Evolutionary conservation across 2,113 vertebrate genomes (phyloP).

Genomic region (Barnardius zonarius): DNA sequence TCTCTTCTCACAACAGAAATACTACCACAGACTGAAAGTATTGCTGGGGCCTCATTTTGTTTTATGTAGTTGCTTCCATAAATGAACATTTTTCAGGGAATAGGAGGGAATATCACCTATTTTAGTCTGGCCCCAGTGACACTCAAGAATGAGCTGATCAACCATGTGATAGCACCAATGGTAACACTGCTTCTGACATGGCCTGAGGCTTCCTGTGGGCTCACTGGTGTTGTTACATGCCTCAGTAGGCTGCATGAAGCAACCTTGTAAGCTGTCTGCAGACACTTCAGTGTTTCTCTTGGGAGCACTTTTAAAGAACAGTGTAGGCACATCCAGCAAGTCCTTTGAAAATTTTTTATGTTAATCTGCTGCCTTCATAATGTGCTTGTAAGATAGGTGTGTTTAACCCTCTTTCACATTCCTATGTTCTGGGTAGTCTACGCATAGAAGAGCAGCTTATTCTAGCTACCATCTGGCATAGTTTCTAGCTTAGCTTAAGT

Average conservation of each 20-base stretch:
- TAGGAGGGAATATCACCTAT: not conserved
- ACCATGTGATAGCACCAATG: rapidly evolving
- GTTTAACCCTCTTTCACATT: not conserved
- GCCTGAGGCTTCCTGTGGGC: not conserved
- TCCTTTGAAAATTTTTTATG: not conserved
- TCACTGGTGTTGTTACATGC: rapidly evolving
- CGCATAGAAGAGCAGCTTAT: not conserved
- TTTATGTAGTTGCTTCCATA: not conserved
- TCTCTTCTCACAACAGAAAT: not conserved
- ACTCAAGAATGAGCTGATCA: not conserved
- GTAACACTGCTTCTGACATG: not conserved
- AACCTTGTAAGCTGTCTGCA: not conserved
- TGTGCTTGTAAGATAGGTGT: not conserved
- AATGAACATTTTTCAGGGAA: not conserved
- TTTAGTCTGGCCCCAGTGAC: not conserved
- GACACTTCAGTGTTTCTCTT: not conserved
- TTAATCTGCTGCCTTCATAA: not conserved
- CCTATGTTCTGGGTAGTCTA: not conserved
- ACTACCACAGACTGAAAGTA: not conserved
- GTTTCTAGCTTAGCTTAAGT: not conserved
- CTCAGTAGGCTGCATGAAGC: not conserved
- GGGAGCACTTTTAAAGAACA: not conserved
- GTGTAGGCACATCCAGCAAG: not conserved
- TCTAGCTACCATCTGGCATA: not conserved
- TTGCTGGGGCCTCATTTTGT: not conserved